Evolutionary conservation across 2,113 vertebrate genomes (phyloP).

Genomic region (Pyrgilauda ruficollis): DNA sequence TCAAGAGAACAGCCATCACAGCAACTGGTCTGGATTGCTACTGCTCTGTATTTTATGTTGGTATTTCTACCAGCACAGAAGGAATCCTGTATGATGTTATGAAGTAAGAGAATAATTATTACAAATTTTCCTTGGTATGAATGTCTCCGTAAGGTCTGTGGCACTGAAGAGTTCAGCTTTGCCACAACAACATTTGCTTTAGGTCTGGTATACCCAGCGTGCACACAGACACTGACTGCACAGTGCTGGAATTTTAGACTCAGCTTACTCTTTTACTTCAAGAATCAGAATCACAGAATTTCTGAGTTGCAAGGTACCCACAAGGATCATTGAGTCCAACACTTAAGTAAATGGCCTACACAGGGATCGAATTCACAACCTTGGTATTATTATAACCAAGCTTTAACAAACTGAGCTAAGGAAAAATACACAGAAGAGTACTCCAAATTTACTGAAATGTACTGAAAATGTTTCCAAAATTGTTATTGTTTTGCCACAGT

Average conservation of each 20-base stretch:
- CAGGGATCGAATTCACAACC: background rate
- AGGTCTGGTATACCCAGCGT: background rate
- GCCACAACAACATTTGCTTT: background rate
- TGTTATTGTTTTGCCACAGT: background rate
- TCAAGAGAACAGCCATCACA: rapidly evolving
- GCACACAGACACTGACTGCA: background rate
- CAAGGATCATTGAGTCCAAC: background rate
- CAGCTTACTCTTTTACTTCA: background rate
- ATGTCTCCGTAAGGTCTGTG: background rate
- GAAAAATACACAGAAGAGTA: background rate
- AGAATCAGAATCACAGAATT: background rate
- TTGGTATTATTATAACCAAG: background rate
- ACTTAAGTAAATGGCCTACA: background rate
- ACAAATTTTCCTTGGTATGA: background rate
- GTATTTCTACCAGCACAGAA: background rate
- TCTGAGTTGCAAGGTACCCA: background rate
- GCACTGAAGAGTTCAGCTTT: background rate
- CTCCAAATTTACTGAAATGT: background rate
- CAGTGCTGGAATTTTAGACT: background rate
- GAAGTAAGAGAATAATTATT: background rate
- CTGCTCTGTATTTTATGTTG: background rate
- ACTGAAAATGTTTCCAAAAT: background rate
- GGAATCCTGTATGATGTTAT: background rate
- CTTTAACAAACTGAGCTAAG: background rate
- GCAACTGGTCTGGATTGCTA: background rate